Evolutionary conservation across 2,113 vertebrate species (phyloP), one percentile per base, ranked within the genome.

Genomic region (Eupsittula cactorum): DNA sequence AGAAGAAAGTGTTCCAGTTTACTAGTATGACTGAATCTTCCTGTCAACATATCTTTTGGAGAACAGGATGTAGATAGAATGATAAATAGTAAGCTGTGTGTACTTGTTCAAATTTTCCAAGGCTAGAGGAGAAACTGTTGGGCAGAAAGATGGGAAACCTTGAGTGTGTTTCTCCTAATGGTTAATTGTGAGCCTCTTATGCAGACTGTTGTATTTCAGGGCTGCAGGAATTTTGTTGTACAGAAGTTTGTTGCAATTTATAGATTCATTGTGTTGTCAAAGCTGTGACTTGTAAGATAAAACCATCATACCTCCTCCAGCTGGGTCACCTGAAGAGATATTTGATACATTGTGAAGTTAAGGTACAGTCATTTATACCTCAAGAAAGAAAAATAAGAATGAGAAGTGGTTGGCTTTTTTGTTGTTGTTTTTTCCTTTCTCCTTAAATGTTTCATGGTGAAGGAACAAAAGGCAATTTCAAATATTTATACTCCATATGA

Each of bases 221-320:
- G 71, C 71, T 92, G 86, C 59, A 46, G 53, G 49, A 69, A 29
- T 67, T 69, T 44, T 88, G n/a, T 88, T 86, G 68, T 92, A 83
- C 53, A 88, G 20, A 69, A 57, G 9, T 74, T 86, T 46, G 23
- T 63, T 79, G 86, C 67, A 69, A 49, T 86, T 46, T 73, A 44
- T 52, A 82, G 57, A 86, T 60, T 65, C 13, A 29, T 71, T 86
- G 39, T 27, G 11, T 89, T 91, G 81, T 93, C 35, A 64, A 93
- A 96, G 93, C 86, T 95, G 94, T 92, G 92, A 95, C 65, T 92
- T 88, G 37, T 78, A 92, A 94, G 73, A 91, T 91, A 92, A 84
- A 95, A 83, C 86, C 57, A 59, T 71, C n/a, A 29, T 93, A 96
- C 86, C 91, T 96, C 91, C 62, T 95, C 84, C 78, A 75, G 74